Percentiles rank a stretch among this genome's conserved stretches.
These are phyloP conservation scores for Sakesphorus luctuosus DNA, from an alignment of 2,113 vertebrate species.

Conservation along the genomic window DNA sequence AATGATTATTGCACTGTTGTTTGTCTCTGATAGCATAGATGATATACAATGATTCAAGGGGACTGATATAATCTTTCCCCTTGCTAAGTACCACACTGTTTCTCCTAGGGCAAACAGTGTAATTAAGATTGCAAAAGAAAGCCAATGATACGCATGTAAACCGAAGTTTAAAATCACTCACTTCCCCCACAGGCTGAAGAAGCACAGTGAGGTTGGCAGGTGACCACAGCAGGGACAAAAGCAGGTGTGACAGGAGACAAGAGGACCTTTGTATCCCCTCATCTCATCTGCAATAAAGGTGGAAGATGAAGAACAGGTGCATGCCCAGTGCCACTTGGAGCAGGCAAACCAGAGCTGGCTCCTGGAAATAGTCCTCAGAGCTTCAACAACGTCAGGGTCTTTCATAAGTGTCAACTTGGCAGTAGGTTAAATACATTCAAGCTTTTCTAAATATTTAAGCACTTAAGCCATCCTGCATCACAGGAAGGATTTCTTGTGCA, in stretches of 20 bases:
- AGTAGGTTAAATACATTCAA: background rate
- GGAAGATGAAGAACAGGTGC: background rate
- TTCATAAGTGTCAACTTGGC: background rate
- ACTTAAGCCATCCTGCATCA: background rate
- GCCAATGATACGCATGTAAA: background rate
- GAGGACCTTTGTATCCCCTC: background rate
- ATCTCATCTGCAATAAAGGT: background rate
- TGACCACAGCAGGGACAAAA: background rate
- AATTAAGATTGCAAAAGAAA: conserved; percentile 49
- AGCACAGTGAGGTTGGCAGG: background rate
- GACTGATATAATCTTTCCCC: conserved; percentile 5
- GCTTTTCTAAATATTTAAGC: background rate
- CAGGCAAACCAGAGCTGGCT: background rate
- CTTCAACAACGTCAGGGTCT: background rate
- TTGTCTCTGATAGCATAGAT: background rate
- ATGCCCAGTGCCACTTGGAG: background rate
- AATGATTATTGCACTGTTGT: background rate
- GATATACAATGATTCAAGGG: background rate
- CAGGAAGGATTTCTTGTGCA: background rate
- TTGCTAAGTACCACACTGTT: background rate
- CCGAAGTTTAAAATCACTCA: background rate
- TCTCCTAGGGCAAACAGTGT: background rate
- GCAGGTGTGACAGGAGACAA: background rate
- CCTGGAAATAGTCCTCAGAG: background rate
- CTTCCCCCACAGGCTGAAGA: background rate